Conservation (phyloP, 2,888 invertebrate genomes). For the Xylocampa areola region DNA sequence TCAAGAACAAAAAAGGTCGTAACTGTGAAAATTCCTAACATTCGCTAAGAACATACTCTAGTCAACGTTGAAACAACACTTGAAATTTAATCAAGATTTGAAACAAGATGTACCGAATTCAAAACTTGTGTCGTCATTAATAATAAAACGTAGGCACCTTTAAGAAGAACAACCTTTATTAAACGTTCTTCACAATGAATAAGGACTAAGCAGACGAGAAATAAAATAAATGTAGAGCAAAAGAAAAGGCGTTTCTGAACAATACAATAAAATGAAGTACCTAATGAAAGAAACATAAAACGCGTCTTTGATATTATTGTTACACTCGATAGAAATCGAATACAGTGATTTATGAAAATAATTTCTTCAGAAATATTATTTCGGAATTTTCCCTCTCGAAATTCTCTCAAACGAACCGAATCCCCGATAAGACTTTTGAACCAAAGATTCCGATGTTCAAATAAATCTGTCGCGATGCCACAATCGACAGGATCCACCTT, state of each 20-base stretch:
- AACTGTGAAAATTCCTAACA: constrained; percentile 33
- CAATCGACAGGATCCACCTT: constrained; percentile 11
- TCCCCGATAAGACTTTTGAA: constrained; percentile 12
- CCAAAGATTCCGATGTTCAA: constrained; percentile 18
- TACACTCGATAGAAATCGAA: neutral
- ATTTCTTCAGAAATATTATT: too few relatives aligned
- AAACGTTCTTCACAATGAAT: neutral
- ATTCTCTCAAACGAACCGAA: neutral
- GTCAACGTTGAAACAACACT: constrained; percentile 43
- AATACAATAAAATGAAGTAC: neutral
- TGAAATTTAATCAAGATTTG: constrained; percentile 41
- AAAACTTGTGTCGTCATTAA: constrained; percentile 4
- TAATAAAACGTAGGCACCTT: neutral
- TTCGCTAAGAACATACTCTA: constrained; percentile 32
- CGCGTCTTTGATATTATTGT: neutral
- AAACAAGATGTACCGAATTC: constrained; percentile 19
- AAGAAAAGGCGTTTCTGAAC: neutral
- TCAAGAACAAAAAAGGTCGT: constrained; percentile 9
- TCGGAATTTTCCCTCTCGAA: neutral
- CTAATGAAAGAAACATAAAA: neutral
- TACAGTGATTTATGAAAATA: constrained; percentile 1
- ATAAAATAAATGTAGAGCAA: neutral
- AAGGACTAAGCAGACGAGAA: neutral
- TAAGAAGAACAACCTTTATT: neutral
- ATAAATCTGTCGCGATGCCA: constrained; percentile 37